Conservation (phyloP, 2,113 vertebrate genomes). For the Lathamus discolor region DNA sequence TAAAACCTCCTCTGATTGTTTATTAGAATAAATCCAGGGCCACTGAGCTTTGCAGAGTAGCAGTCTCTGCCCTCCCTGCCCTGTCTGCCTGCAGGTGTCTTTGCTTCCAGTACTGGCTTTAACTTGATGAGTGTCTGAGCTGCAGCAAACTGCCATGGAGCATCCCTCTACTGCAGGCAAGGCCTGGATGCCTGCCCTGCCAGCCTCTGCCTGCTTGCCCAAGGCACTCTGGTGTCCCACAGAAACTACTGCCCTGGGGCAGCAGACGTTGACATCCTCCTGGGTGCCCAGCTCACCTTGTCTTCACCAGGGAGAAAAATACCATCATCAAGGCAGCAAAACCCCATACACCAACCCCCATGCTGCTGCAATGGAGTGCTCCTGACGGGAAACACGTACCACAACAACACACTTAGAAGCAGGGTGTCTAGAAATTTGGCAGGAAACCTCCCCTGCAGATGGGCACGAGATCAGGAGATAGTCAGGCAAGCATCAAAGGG, state of each 20-base stretch:
- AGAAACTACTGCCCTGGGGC: not conserved
- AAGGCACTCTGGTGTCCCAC: not conserved
- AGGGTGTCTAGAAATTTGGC: not conserved
- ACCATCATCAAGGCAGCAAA: not conserved
- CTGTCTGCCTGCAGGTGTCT: not conserved
- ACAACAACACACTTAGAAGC: not conserved
- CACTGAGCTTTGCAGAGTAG: not conserved
- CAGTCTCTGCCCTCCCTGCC: not conserved
- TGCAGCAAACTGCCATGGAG: not conserved
- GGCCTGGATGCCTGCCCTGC: rapidly evolving
- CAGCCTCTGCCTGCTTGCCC: not conserved
- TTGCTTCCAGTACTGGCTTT: not conserved
- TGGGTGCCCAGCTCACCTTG: rapidly evolving
- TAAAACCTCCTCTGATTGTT: not conserved
- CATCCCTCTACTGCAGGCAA: not conserved
- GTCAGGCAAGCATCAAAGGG: not conserved
- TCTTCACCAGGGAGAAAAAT: not conserved
- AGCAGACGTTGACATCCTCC: not conserved
- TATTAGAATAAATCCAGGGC: not conserved
- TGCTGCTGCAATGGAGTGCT: not conserved
- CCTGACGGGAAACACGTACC: rapidly evolving
- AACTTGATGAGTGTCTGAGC: rapidly evolving
- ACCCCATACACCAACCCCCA: rapidly evolving
- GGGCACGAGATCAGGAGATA: not conserved
- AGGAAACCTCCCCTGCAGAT: not conserved